Base-by-base conservation (phyloP, 2,797 vertebrate species). In the Choloepus didactylus region DNA sequence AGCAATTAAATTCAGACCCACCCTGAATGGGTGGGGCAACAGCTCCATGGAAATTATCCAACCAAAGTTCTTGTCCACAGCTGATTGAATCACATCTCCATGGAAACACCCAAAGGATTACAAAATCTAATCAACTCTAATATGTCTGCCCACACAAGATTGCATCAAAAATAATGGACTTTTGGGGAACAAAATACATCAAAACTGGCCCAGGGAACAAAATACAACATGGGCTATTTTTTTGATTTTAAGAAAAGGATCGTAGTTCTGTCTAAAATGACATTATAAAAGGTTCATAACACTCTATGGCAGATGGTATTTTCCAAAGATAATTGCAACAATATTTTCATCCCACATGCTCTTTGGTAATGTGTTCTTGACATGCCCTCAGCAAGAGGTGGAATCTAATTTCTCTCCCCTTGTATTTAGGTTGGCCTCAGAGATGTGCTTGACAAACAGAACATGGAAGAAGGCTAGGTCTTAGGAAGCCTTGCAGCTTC, bases 281-380 rank as follows among this genome's bases (percentile, higher is more conserved):
- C 21, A 59, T 85, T 35, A 35, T 81, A 44, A 91, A 66, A 23
- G 12, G 14, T 46, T 21, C 5, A 2, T 35, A 88, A 76, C 15
- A 16, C 31, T 83, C 62, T 54, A 5, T 54, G 16, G n/a, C 29
- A 89, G 75, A 41, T 9, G 46, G 4, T 27, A 85, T 64, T 94
- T 87, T 81, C 41, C 51, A 66, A 73, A 85, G 59, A 81, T 31
- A 95, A 79, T 23, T 31, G 72, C 38, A 76, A 35, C 19, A 88
- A 18, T 90, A 85, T 27, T 86, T 81, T 84, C 35, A 88, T n/a
- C 35, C 14, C 29, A 56, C 10, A 31, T 66, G 10, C 7, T 92
- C 44, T 51, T 54, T 21, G 92, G 54, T 66, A 62, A 70, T 10
- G 23, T 49, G 31, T 90, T 72, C 25, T 69, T 64, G n/a, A 80